These are phyloP conservation scores for Channa striata DNA, from an alignment of 2,797 vertebrate genomes.

Conservation along the genomic window DNA sequence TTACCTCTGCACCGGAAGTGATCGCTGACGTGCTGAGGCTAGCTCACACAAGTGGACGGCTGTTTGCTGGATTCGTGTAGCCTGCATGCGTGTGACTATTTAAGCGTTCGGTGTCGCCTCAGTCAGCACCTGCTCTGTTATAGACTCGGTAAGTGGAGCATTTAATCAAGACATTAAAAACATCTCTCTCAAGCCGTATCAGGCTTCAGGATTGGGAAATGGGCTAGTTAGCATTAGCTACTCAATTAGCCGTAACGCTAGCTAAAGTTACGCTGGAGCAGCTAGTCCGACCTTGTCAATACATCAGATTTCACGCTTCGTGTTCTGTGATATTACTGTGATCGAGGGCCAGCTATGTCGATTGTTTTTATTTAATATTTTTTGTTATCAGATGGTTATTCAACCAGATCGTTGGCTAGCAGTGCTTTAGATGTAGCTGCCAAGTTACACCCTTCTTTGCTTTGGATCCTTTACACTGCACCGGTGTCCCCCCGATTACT, in stretches of 20 bases:
- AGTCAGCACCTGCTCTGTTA: constrained; percentile 2
- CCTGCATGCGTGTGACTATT: constrained; percentile 14
- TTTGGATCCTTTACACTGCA: neutral
- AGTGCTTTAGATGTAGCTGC: neutral
- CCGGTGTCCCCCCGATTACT: neutral
- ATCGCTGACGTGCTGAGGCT: constrained; percentile 6
- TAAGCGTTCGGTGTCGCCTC: neutral
- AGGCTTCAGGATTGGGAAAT: neutral
- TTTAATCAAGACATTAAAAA: neutral
- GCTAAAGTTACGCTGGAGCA: constrained; percentile 24
- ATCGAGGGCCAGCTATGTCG: neutral
- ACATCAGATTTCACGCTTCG: neutral
- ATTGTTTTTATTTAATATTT: neutral
- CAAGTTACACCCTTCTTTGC: neutral
- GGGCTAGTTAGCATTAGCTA: constrained; percentile 59
- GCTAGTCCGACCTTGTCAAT: neutral
- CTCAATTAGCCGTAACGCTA: constrained; percentile 30
- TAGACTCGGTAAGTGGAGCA: constrained; percentile 49
- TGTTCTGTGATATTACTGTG: neutral
- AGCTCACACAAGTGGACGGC: constrained; percentile 32
- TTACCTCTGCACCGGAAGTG: constrained; percentile 74
- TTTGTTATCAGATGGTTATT: neutral
- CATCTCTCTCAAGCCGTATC: neutral
- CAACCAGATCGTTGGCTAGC: neutral
- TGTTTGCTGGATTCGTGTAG: constrained; percentile 19